Evolutionary conservation across 1,140 invertebrate species (phyloP), one percentile per base, ranked within the genome.

Genomic region (Armadillidium nasatum): DNA sequence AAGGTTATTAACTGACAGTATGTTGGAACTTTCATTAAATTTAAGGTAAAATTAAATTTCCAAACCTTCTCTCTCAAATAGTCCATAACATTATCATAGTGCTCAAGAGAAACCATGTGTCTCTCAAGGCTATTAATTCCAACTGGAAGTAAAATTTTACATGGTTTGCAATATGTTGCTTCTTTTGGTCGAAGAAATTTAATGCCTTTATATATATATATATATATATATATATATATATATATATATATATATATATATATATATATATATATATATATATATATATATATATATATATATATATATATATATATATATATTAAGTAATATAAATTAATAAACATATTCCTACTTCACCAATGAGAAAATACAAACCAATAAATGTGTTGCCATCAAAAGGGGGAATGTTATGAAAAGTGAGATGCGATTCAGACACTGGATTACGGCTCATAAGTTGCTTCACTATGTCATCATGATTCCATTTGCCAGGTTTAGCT

Each of bases 321-420:
- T 33, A 33, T 33, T n/a, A n/a, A n/a, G n/a, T n/a, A n/a, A n/a
- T n/a, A n/a, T n/a, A n/a, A n/a, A 33, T 33, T 33, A 33, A 33
- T 33, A 33, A 33, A n/a, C n/a, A n/a, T n/a, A n/a, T n/a, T n/a
- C n/a, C n/a, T n/a, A n/a, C n/a, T n/a, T 50, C 19, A 60, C 2
- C 7, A 60, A 13, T 19, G 50, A 15, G 11, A 1, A 60, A 60
- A 60, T 60, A 60, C 19, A 15, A 15, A 60, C 50, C 50, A 60
- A 60, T 60, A 60, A 60, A 60, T 13, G 11, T 60, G 50, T 60
- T 60, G 11, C 50, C 50, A 60, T 60, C 50, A 60, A 60, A 60
- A 7, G 50, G 50, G 7, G 50, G 50, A 60, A 60, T 60, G 50
- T 60, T 60, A 3, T 60, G 2, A 1, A 60, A 60, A 60, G 50